Conservation (phyloP, 2,797 vertebrate species). For the Micromesistius poutassou region DNA sequence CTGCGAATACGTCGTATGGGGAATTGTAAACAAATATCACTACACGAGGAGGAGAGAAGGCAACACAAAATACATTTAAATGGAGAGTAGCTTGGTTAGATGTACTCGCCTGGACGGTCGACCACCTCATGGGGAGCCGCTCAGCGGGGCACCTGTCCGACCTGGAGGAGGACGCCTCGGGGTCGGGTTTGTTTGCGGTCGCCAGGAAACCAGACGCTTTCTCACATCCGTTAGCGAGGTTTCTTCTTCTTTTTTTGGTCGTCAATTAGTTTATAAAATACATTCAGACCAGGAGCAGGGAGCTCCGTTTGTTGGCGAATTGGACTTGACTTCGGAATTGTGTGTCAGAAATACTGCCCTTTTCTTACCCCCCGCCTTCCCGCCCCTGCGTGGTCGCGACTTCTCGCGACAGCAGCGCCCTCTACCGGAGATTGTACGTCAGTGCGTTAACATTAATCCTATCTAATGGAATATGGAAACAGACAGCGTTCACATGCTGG, state of each 20-base stretch:
- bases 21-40: background rate
- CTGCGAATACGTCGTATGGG: too few species aligned
- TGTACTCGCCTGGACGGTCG: background rate
- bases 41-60: background rate
- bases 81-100: background rate
- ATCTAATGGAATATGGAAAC: background rate
- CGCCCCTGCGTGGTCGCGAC: background rate
- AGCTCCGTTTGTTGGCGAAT: background rate
- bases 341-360: background rate
- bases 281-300: background rate
- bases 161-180: too few species aligned
- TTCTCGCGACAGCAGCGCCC: background rate
- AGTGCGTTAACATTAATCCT: background rate
- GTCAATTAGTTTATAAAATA: background rate
- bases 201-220: background rate
- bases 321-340: constrained; percentile 26
- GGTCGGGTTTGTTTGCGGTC: background rate
- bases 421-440: constrained; percentile 5
- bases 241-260: background rate
- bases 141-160: background rate
- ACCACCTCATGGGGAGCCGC: background rate
- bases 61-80: background rate
- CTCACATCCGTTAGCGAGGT: background rate
- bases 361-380: background rate
- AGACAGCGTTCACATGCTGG: background rate